Percentiles rank a stretch among this genome's conserved stretches.
Conservation (phyloP, 2,113 vertebrate genomes). For the Entelurus aequoreus region DNA sequence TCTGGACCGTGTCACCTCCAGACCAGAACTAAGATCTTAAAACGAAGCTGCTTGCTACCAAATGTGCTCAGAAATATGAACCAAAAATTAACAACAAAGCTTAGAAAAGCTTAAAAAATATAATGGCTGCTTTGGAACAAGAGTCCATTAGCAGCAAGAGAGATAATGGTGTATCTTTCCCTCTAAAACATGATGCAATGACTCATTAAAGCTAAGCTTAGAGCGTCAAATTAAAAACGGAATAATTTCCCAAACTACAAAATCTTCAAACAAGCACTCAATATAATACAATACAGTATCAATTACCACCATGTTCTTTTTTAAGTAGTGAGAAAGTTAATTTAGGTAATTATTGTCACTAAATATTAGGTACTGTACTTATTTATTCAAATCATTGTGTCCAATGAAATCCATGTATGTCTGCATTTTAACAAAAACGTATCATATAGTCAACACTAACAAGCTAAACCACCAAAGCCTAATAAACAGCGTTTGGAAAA, state of each 20-base stretch:
- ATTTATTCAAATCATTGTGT: too few species aligned
- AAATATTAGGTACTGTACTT: not conserved
- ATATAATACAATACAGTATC: not conserved
- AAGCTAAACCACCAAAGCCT: too few species aligned
- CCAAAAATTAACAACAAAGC: too few species aligned
- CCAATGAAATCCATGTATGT: too few species aligned
- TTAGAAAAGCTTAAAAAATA: too few species aligned
- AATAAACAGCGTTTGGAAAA: too few species aligned
- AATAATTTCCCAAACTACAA: not conserved
- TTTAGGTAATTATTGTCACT: not conserved
- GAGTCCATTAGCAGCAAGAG: not conserved
- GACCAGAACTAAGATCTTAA: conserved; percentile 19
- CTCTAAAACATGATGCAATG: conserved; percentile 1
- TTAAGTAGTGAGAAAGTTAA: not conserved
- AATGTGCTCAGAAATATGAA: too few species aligned
- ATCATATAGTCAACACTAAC: too few species aligned
- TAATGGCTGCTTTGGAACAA: not conserved
- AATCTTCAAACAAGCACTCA: not conserved
- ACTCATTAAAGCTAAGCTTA: conserved; percentile 1
- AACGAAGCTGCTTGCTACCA: too few species aligned
- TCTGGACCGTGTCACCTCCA: conserved; percentile 49
- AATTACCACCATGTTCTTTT: not conserved
- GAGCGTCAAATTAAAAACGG: not conserved
- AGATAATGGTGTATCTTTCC: not conserved
- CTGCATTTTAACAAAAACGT: too few species aligned